Conservation (phyloP, 2,113 vertebrate species). For the Notechis scutatus region DNA sequence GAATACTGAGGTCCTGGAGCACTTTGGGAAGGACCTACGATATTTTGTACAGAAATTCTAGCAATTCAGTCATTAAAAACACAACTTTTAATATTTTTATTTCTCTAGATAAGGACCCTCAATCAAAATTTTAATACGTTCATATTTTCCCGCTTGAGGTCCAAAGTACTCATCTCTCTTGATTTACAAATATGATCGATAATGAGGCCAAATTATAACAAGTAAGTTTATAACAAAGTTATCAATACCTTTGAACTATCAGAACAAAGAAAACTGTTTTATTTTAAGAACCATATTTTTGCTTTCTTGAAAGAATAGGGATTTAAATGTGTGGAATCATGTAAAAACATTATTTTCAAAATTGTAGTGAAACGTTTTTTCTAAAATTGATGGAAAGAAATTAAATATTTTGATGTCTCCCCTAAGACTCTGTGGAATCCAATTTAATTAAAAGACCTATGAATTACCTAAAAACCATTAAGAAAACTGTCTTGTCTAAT, state of each 20-base stretch:
- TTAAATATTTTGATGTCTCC: not conserved
- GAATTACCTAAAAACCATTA: slow-evolving; percentile 15
- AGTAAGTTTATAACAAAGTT: too few relatives aligned
- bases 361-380: not conserved
- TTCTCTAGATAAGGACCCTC: slow-evolving; percentile 2
- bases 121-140: not conserved
- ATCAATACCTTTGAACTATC: not conserved
- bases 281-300: not conserved
- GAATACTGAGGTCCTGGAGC: slow-evolving; percentile 90
- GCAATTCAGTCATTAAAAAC: not conserved
- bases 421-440: not conserved
- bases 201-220: not conserved
- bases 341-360: not conserved
- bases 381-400: not conserved
- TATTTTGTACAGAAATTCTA: not conserved
- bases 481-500: not conserved
- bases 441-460: slow-evolving; percentile 9
- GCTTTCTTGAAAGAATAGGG: not conserved
- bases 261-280: not conserved
- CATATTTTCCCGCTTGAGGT: not conserved
- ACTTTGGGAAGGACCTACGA: slow-evolving; percentile 85
- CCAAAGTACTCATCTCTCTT: not conserved
- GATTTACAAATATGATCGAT: not conserved
- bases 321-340: not conserved
- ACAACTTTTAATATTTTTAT: not conserved